Percentiles rank a stretch among this genome's conserved stretches.
Conservation (phyloP, 2,888 invertebrate species). For the Lobophora halterata region DNA sequence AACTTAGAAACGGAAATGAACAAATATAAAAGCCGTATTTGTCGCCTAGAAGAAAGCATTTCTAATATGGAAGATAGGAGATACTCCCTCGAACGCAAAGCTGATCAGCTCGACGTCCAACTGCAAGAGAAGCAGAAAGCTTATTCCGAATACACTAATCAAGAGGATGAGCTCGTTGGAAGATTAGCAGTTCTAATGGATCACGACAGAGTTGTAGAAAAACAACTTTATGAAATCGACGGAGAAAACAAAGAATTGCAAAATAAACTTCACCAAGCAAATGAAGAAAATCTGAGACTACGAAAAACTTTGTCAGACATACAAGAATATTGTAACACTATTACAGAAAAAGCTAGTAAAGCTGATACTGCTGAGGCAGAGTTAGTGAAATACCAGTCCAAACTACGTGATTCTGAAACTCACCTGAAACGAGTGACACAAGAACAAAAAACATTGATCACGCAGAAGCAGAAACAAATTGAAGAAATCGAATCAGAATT, state of each 20-base stretch:
- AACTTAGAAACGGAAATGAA: slow-evolving; percentile 84
- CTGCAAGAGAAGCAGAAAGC: slow-evolving; percentile 81
- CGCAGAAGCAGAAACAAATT: slow-evolving; percentile 66
- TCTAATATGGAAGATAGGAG: slow-evolving; percentile 82
- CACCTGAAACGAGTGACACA: slow-evolving; percentile 57
- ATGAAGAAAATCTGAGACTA: slow-evolving; percentile 75
- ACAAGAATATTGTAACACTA: slow-evolving; percentile 58
- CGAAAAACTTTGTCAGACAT: slow-evolving; percentile 65
- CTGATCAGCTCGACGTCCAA: slow-evolving; percentile 82
- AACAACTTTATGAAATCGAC: slow-evolving; percentile 81
- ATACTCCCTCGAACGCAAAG: slow-evolving; percentile 80
- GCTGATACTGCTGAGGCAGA: slow-evolving; percentile 54
- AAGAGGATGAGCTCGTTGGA: slow-evolving; percentile 83
- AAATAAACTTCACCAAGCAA: slow-evolving; percentile 75
- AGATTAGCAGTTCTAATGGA: slow-evolving; percentile 82
- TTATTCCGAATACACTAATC: slow-evolving; percentile 80
- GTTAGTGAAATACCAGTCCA: slow-evolving; percentile 52
- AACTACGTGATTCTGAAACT: slow-evolving; percentile 66
- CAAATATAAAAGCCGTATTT: slow-evolving; percentile 83
- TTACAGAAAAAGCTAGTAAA: slow-evolving; percentile 60
- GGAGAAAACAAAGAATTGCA: slow-evolving; percentile 79
- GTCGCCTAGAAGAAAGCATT: slow-evolving; percentile 84
- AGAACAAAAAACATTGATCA: slow-evolving; percentile 61
- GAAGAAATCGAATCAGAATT: slow-evolving; percentile 71
- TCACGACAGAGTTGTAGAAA: slow-evolving; percentile 83